Conservation (phyloP, 37 sponge, comb jelly and placozoan genomes). For the Theonella swinhoei region DNA sequence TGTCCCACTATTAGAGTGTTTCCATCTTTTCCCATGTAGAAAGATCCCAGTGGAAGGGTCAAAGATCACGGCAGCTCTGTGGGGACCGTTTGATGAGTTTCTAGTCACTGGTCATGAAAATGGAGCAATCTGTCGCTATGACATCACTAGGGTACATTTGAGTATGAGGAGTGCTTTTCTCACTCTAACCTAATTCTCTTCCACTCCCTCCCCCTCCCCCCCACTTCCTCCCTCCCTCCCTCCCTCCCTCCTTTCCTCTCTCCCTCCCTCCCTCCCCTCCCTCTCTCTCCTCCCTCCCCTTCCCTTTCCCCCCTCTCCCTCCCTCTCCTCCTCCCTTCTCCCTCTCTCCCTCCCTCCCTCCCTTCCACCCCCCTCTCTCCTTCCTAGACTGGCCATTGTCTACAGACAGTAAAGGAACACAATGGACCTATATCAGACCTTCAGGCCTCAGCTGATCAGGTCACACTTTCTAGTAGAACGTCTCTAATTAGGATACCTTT, state of each 20-base stretch:
- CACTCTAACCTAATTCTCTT: neutral
- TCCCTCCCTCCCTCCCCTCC: neutral
- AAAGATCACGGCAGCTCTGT: slow-evolving; percentile 84
- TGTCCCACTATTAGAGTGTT: no score
- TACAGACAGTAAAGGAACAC: slow-evolving; percentile 38
- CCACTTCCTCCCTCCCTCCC: neutral
- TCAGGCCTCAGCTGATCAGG: slow-evolving; percentile 53
- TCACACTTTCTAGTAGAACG: no score
- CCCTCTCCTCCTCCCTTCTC: neutral
- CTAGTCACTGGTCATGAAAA: slow-evolving; percentile 92
- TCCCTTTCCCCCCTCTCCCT: neutral
- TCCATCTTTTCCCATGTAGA: neutral
- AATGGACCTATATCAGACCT: slow-evolving; percentile 67
- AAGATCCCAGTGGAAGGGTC: slow-evolving; percentile 26
- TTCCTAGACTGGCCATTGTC: neutral
- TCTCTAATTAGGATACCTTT: no score
- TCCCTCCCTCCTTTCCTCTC: no score
- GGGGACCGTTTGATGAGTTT: slow-evolving; percentile 92
- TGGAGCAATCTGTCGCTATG: slow-evolving; percentile 77
- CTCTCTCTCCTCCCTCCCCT: neutral
- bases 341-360: neutral
- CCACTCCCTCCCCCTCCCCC: neutral
- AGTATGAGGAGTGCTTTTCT: neutral
- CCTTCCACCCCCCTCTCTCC: no score
- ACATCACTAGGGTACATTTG: slow-evolving; percentile 29